Percentiles rank a stretch among this genome's conserved stretches.
These are phyloP conservation scores for Anoplolepis gracilipes DNA, from an alignment of 1,140 invertebrate species.

Conservation along the genomic window DNA sequence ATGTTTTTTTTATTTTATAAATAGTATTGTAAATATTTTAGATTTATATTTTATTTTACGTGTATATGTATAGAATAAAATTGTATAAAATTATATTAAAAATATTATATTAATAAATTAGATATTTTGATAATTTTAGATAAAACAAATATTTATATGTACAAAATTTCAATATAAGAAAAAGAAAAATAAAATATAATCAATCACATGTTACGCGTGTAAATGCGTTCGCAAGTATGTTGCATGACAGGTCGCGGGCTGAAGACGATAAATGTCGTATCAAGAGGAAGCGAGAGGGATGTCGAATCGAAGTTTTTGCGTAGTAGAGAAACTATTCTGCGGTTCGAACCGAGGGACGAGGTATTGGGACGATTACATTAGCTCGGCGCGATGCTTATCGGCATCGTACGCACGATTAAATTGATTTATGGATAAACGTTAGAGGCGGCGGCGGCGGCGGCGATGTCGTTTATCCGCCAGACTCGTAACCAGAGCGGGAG, in stretches of 20 bases:
- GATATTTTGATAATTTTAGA: background rate
- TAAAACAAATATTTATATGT: too few species aligned
- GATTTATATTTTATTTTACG: too few species aligned
- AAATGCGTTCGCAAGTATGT: constrained; percentile 13
- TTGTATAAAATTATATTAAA: too few species aligned
- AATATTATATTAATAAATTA: background rate
- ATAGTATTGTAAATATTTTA: too few species aligned
- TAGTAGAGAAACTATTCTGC: constrained; percentile 32
- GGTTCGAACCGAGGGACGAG: constrained; percentile 6
- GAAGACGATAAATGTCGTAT: constrained; percentile 41
- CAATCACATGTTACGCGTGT: background rate
- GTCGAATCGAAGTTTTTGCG: constrained; percentile 35
- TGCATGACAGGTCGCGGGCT: constrained; percentile 3
- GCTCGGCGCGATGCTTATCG: constrained; percentile 67
- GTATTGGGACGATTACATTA: constrained; percentile 73
- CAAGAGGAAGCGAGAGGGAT: too few species aligned
- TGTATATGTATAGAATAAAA: too few species aligned
- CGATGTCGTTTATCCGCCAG: constrained; percentile 45
- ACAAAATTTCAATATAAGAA: background rate
- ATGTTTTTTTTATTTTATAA: too few species aligned
- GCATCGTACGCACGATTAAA: constrained; percentile 74
- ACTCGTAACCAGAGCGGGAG: background rate
- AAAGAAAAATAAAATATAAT: background rate
- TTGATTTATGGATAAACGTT: constrained; percentile 75
- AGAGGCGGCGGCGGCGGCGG: constrained; percentile 67